These are phyloP conservation scores for Hypomecis atomaria DNA, from an alignment of 2,888 invertebrate species.

Conservation along the genomic window DNA sequence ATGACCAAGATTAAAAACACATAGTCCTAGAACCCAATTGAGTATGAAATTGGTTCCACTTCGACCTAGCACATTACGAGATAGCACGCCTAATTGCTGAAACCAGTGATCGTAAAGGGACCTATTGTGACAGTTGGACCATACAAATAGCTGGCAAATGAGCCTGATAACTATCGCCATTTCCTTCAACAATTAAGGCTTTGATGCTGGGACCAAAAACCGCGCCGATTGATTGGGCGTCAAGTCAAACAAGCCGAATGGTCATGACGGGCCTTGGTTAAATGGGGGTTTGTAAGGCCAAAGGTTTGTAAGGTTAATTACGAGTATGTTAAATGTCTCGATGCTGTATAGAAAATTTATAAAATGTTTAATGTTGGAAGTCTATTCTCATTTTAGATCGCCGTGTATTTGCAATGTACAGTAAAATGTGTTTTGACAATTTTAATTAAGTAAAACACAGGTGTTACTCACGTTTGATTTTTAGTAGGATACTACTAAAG, in stretches of 20 bases:
- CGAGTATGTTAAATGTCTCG: too few species aligned
- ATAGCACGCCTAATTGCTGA: constrained; percentile 23
- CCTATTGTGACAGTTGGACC: constrained; percentile 30
- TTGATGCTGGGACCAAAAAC: constrained; percentile 25
- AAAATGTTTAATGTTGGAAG: too few species aligned
- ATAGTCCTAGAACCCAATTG: not conserved
- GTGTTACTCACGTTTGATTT: too few species aligned
- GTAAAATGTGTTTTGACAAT: too few species aligned
- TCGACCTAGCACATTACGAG: constrained; percentile 11
- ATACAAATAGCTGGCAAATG: constrained; percentile 35
- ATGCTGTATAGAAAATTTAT: too few species aligned
- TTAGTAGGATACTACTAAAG: too few species aligned
- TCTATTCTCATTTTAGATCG: too few species aligned
- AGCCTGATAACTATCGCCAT: constrained; percentile 30
- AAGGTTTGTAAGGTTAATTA: too few species aligned
- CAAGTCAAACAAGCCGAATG: constrained; percentile 25
- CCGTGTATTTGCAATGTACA: too few species aligned
- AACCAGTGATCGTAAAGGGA: constrained; percentile 25
- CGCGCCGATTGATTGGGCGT: constrained; percentile 31
- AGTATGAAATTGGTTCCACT: constrained; percentile 13
- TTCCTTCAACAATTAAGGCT: constrained; percentile 32
- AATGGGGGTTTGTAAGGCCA: constrained; percentile 6
- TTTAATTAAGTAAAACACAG: too few species aligned
- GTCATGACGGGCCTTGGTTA: constrained; percentile 10
- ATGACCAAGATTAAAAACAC: constrained; percentile 2